Base-by-base conservation (phyloP, 2,113 vertebrate genomes). In the Micronycteris hirsuta region DNA sequence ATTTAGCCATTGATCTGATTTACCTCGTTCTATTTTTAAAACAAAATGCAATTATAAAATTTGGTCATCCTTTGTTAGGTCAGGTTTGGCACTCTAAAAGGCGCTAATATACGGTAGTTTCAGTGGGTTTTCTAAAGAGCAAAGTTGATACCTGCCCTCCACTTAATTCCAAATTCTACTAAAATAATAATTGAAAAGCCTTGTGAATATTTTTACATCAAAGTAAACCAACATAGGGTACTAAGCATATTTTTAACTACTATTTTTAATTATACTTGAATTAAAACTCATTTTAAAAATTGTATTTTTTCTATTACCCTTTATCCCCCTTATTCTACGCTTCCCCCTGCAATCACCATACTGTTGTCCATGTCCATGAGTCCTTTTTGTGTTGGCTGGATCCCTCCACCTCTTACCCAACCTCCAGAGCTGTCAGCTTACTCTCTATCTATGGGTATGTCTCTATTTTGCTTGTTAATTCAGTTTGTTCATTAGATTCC, bases 161-260 rank as follows among this genome's bases (percentile, higher is more conserved):
- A 93, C 45, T 88, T 91, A 81, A 95, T 89, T 84, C 26, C 19
- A 92, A 84, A 73, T 65, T 87, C 24, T 84, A 24, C 52, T 77
- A 65, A 92, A 88, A 49, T 52, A 83, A 81, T 61, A 77, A 63
- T 58, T 38, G 65, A 85, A 93, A 45, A 54, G 16, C 3, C 7
- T 85, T 84, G 16, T 33, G 61, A 70, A 83, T 54, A 56, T 4
- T 36, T 52, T 89, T 31, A 52, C 4, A 43, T 74, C 24, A 85
- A 83, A 86, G n/a, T 36, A 89, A 80, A 45, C 7, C 31, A 73
- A 2, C 47, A 77, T 3, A 91, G 15, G 19, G 7, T 38, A 77
- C 8, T 26, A 14, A 74, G 16, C 10, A 78, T 76, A n/a, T n/a
- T 38, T 77, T 61, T 89, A 47, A 56, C 41, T 45, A 52, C 0